Conservation (phyloP, 64 coral and sea anemone species). For the Montipora sp. region DNA sequence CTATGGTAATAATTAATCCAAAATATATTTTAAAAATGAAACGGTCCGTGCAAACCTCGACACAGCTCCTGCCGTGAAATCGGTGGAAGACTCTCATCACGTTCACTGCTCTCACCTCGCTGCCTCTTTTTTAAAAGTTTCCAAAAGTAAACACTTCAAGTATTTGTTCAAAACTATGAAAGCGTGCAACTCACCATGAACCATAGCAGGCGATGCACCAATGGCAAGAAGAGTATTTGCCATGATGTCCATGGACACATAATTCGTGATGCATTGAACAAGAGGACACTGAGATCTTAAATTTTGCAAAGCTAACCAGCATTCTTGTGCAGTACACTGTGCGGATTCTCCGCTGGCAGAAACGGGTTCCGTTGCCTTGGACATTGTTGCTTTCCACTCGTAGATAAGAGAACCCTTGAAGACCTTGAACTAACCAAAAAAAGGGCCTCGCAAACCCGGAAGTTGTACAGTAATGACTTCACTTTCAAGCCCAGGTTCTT, state of each 20-base stretch:
- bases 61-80: no score
- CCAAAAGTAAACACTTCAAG: background rate
- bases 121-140: background rate
- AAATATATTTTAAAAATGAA: no score
- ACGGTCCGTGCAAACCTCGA: no score
- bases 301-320: slow-evolving; percentile 14
- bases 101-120: no score
- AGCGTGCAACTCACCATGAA: slow-evolving; percentile 46
- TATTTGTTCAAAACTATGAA: background rate
- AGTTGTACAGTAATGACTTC: background rate
- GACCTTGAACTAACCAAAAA: background rate
- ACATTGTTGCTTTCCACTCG: slow-evolving; percentile 13
- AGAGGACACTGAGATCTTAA: slow-evolving; percentile 19
- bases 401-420: background rate
- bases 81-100: no score
- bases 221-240: slow-evolving; percentile 59
- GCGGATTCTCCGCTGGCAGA: background rate
- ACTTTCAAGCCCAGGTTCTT: background rate
- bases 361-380: background rate
- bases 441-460: background rate
- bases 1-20: no score
- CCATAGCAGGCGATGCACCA: slow-evolving; percentile 61
- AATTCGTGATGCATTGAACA: slow-evolving; percentile 58
- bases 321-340: background rate
- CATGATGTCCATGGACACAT: slow-evolving; percentile 56